Evolutionary conservation across 2,797 vertebrate genomes (phyloP).

Genomic region (Cyprinodon diabolis): DNA sequence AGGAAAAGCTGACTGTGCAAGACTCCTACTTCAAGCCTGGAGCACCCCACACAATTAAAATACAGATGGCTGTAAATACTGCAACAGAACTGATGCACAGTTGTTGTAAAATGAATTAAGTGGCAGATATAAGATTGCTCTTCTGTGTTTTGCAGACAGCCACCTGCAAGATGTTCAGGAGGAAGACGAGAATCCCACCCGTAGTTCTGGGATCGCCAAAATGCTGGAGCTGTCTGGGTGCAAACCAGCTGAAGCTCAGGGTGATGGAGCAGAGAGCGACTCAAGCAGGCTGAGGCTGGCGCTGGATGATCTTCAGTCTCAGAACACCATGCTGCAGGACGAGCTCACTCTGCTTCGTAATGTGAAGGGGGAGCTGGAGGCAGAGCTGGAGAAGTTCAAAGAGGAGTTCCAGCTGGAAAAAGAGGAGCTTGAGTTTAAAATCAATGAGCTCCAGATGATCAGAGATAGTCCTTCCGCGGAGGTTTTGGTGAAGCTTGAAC

Average conservation of each 20-base stretch:
- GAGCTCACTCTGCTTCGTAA: slow-evolving; percentile 92
- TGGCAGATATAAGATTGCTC: not conserved
- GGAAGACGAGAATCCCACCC: slow-evolving; percentile 77
- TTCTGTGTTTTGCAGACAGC: slow-evolving; percentile 64
- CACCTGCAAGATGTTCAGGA: slow-evolving; percentile 79
- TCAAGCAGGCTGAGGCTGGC: slow-evolving; percentile 71
- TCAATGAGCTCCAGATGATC: slow-evolving; percentile 91
- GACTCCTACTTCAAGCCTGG: too few species aligned
- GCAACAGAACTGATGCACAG: too few species aligned
- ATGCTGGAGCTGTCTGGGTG: slow-evolving; percentile 66
- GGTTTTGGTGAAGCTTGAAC: slow-evolving; percentile 18
- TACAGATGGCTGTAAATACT: too few species aligned
- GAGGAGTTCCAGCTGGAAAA: slow-evolving; percentile 91
- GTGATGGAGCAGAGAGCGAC: slow-evolving; percentile 75
- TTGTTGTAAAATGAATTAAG: too few species aligned
- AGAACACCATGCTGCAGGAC: slow-evolving; percentile 90
- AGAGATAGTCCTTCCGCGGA: slow-evolving; percentile 80
- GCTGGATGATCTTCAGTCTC: slow-evolving; percentile 87
- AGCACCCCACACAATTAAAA: too few species aligned
- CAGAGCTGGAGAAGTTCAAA: slow-evolving; percentile 84
- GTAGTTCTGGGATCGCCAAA: slow-evolving; percentile 62
- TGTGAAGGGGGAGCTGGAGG: slow-evolving; percentile 90
- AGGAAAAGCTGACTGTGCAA: too few species aligned
- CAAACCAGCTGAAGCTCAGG: slow-evolving; percentile 47
- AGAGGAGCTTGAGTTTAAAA: slow-evolving; percentile 96